Evolutionary conservation across 2,113 vertebrate species (phyloP).

Genomic region (Erythrocercus mccallii): DNA sequence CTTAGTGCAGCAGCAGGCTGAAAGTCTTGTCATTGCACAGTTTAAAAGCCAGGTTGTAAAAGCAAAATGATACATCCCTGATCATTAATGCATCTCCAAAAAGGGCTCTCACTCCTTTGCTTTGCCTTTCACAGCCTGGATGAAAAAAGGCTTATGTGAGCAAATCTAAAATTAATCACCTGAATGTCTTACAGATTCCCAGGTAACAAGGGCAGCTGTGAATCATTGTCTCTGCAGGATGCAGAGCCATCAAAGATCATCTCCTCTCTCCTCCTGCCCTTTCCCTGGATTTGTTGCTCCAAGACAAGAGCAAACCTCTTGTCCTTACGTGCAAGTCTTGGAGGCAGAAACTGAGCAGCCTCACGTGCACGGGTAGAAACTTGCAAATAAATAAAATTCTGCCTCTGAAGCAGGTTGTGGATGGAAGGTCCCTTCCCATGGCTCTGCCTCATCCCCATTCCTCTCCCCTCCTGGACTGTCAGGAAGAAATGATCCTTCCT

Average conservation of each 20-base stretch:
- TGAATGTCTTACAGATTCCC: neutral
- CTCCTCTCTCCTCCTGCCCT: neutral
- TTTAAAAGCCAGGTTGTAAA: slow-evolving; percentile 11
- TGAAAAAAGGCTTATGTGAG: slow-evolving; percentile 21
- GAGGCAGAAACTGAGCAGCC: neutral
- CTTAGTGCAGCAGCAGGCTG: neutral
- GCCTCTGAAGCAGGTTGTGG: neutral
- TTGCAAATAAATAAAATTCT: neutral
- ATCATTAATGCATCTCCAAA: slow-evolving; percentile 8
- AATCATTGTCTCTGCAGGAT: neutral
- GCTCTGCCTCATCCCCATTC: neutral
- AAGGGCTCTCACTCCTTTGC: neutral
- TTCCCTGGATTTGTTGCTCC: neutral
- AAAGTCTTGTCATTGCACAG: neutral
- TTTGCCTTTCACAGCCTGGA: neutral
- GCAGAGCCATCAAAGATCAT: neutral
- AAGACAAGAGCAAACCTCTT: neutral
- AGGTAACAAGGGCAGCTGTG: neutral
- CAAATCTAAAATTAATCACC: slow-evolving; percentile 44
- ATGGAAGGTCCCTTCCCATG: neutral
- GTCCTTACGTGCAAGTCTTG: fast-evolving
- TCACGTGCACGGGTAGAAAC: neutral
- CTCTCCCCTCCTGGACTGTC: neutral
- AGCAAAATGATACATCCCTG: neutral
- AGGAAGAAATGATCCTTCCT: neutral